Base-by-base conservation (phyloP, 2,888 invertebrate species). In the Bombylius major region DNA sequence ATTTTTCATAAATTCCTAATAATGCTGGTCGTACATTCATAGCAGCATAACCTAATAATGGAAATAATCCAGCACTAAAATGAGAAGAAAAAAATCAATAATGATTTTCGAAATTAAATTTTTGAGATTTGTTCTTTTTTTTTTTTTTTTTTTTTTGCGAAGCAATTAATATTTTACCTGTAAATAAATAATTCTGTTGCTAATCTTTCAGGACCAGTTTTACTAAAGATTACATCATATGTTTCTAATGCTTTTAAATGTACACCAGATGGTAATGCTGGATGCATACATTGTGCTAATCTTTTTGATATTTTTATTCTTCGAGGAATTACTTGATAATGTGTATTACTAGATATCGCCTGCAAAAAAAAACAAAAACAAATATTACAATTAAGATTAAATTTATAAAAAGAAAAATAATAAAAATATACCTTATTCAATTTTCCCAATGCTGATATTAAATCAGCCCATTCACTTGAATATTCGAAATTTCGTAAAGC, bases 391-490 rank as follows among this genome's bases (percentile, higher is more conserved):
- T 36, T 36, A 42, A 42, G 1, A 42, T 11, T 4, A 42, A 42
- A 42, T 36, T 7, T 36, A 36, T 36, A 8, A 36, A 36, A 36
- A 36, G 5, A 34, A 34, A 6, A 34, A 34, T 34, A 34, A 36
- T 36, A 36, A 36, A 7, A 36, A 42, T 11, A 11, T 75, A 89
- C 92, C 81, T 93, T 93, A 71, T 89, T 90, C 44, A 94, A 78
- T 75, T 93, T 93, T 52, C 87, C 89, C 42, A 95, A 75, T 6
- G 92, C 91, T 55, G 90, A 86, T 66, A 95, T 94, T 53, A 94
- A 78, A 76, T 95, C 94, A 56, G 93, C 90, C 94, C 94, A 94
- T 80, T 94, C 93, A 65, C 88, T 88, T n/a, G 92, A 90, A 69
- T 87, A 88, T 68, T 95, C 94, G 75, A 94, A 95, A 72, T 84